phyloP scores from a whole-genome alignment of 2,888 invertebrate species.

The Chloroclystis v-ata region DNA sequence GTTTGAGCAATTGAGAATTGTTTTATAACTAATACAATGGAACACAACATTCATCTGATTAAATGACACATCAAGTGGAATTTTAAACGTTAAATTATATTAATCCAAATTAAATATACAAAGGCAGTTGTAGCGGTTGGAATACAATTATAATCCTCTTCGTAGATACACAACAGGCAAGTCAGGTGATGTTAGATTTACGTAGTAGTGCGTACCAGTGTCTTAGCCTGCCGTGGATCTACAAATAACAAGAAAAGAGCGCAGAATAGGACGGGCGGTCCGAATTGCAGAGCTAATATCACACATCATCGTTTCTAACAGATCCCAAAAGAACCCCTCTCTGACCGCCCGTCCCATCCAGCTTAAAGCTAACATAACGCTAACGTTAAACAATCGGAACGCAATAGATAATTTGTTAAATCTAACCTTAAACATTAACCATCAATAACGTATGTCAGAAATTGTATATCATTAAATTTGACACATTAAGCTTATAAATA shows the following conservation, averaged over 20 bases:
- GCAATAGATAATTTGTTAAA: no score
- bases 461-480: not conserved
- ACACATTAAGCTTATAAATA: not conserved
- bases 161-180: not conserved
- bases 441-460: not conserved
- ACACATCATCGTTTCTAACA: no score
- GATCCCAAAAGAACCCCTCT: no score
- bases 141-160: not conserved
- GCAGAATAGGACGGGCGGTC: not conserved
- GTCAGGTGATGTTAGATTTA: no score
- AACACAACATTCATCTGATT: constrained; percentile 10
- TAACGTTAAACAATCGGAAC: not conserved
- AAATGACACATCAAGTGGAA: constrained; percentile 7
- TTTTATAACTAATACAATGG: constrained; percentile 11
- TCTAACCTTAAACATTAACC: not conserved
- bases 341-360: not conserved
- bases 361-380: not conserved
- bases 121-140: not conserved
- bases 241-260: not conserved
- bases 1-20: constrained; percentile 49
- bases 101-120: no score
- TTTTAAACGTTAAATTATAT: no score
- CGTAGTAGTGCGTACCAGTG: no score
- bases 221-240: no score
- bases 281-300: not conserved